Percentiles rank a stretch among this genome's conserved stretches.
phyloP scores from a whole-genome alignment of 2,113 vertebrate species.

The Tyrannus savana region DNA sequence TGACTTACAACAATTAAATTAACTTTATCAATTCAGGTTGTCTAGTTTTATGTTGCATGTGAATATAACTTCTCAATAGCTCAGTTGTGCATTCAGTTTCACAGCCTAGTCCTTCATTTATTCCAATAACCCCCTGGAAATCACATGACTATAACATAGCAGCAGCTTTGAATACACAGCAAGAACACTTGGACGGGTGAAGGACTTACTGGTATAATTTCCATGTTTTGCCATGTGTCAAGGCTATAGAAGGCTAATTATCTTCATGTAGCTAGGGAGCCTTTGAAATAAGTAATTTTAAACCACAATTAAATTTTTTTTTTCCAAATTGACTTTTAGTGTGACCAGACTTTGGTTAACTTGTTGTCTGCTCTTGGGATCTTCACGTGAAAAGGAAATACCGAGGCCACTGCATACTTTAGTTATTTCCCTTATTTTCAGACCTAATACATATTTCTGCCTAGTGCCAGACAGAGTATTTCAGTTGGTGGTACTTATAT shows the following conservation, averaged over 20 bases:
- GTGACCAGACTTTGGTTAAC: background rate
- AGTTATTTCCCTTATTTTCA: slow-evolving; percentile 5
- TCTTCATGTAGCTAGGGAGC: background rate
- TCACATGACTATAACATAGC: background rate
- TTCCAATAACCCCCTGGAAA: background rate
- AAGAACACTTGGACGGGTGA: background rate
- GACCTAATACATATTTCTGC: background rate
- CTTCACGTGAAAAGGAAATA: slow-evolving; percentile 19
- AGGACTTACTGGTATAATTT: background rate
- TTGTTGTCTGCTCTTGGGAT: background rate
- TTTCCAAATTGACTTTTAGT: background rate
- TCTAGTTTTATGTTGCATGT: background rate
- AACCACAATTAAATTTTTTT: background rate
- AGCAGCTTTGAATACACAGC: background rate
- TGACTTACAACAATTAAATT: background rate
- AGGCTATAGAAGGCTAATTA: background rate
- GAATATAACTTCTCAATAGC: background rate
- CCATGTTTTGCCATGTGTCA: background rate
- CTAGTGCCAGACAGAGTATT: slow-evolving; percentile 16
- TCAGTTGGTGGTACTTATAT: slow-evolving; percentile 30
- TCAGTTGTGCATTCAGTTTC: background rate
- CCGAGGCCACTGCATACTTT: background rate
- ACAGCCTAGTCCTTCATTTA: background rate
- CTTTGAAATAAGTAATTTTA: background rate
- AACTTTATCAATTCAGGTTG: background rate